Evolutionary conservation across 2,888 invertebrate species (phyloP).

Genomic region (Trichogramma dendrolimi): DNA sequence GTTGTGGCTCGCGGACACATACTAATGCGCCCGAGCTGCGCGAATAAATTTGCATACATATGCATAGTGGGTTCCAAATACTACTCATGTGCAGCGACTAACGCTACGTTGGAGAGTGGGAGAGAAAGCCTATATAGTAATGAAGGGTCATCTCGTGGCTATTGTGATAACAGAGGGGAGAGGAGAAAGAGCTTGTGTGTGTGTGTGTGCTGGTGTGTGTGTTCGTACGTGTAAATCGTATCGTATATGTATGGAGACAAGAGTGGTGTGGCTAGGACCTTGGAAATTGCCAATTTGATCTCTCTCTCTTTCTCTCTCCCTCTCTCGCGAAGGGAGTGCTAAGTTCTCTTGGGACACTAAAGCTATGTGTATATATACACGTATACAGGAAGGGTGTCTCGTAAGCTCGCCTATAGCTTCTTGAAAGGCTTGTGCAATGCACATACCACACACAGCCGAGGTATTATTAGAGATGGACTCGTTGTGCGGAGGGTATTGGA

Average conservation of each 20-base stretch:
- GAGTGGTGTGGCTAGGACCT: constrained; percentile 18
- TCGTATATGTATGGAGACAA: too few relatives aligned
- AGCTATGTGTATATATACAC: background rate
- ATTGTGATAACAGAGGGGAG: too few relatives aligned
- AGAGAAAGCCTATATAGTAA: constrained; percentile 10
- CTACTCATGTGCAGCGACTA: constrained; percentile 36
- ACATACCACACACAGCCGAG: too few relatives aligned
- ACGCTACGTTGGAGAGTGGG: background rate
- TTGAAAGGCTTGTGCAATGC: too few relatives aligned
- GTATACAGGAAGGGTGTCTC: too few relatives aligned
- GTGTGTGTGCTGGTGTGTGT: too few relatives aligned
- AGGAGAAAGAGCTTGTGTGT: too few relatives aligned
- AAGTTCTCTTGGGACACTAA: constrained; percentile 42
- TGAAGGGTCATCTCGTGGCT: too few relatives aligned
- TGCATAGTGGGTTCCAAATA: constrained; percentile 40
- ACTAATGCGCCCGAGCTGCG: constrained; percentile 39
- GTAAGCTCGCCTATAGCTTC: too few relatives aligned
- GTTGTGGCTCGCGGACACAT: constrained; percentile 35
- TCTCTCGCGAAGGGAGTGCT: background rate
- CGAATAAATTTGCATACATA: constrained; percentile 52
- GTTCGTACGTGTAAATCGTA: too few relatives aligned
- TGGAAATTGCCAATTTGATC: constrained; percentile 34
- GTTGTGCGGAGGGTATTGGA: too few relatives aligned
- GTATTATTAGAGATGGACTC: too few relatives aligned
- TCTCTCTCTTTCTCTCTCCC: background rate